Evolutionary conservation across 2,888 invertebrate genomes (phyloP).

Genomic region (Disparrhopalites patrizii): DNA sequence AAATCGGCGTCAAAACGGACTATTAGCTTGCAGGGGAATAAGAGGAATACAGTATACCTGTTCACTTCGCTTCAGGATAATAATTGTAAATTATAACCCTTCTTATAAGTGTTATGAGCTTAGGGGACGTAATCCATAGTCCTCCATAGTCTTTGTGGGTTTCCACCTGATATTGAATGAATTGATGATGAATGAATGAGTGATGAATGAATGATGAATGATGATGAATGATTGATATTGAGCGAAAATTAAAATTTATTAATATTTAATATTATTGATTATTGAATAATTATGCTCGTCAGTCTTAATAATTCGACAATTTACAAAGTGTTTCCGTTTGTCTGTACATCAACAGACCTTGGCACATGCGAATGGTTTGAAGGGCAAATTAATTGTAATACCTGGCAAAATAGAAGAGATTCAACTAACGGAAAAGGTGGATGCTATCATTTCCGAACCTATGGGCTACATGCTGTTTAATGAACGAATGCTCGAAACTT

Average conservation of each 20-base stretch:
- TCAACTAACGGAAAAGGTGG: constrained; percentile 88
- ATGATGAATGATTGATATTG: no score
- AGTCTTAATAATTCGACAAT: background rate
- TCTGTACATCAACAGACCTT: constrained; percentile 59
- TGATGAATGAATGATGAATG: no score
- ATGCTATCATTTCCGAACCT: constrained; percentile 96
- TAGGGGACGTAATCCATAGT: no score
- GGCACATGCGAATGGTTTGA: constrained; percentile 82
- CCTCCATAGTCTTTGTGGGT: no score
- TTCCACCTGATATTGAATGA: no score
- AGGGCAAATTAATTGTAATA: constrained; percentile 83
- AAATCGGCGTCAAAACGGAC: no score
- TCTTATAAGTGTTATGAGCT: no score
- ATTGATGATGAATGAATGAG: no score
- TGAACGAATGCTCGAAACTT: constrained; percentile 98
- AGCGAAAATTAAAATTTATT: background rate
- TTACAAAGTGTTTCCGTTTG: background rate
- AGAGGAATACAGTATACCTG: no score
- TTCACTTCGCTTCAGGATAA: no score
- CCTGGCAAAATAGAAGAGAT: constrained; percentile 99
- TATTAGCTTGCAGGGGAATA: no score
- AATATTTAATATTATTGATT: background rate
- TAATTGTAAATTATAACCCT: no score
- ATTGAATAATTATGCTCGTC: background rate
- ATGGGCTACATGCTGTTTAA: constrained; percentile 99